phyloP scores from a whole-genome alignment of 2,113 vertebrate species.

The Antechinus flavipes region DNA sequence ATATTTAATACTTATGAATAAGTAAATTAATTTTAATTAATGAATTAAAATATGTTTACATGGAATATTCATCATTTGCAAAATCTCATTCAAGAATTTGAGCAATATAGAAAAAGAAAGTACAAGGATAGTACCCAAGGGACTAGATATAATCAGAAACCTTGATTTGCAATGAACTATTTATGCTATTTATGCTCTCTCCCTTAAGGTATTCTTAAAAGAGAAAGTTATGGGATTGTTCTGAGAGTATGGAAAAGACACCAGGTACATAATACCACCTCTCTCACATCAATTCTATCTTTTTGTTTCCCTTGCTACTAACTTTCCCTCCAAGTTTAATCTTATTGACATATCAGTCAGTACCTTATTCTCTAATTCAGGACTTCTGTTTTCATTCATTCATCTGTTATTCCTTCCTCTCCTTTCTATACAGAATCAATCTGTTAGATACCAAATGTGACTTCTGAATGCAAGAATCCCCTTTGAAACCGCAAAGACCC shows the following conservation, averaged over 20 bases:
- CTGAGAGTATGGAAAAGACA: background rate
- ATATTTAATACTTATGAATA: background rate
- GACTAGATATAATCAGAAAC: background rate
- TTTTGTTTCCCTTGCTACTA: background rate
- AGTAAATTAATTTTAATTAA: conserved; percentile 30
- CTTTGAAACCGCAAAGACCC: background rate
- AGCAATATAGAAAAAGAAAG: background rate
- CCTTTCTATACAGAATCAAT: conserved; percentile 15
- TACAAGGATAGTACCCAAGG: background rate
- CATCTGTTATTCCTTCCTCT: conserved; percentile 19
- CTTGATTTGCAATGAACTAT: background rate
- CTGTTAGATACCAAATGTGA: background rate
- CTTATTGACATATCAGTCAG: background rate
- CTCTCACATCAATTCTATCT: background rate
- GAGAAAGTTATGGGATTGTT: background rate
- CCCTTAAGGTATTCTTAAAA: background rate
- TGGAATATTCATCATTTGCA: background rate
- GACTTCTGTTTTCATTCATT: background rate
- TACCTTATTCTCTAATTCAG: background rate
- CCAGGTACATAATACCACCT: background rate
- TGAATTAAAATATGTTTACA: background rate
- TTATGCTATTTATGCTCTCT: conserved; percentile 25
- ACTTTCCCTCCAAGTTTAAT: background rate
- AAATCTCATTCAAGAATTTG: background rate
- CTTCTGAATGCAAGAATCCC: background rate